A percentile compares a stretch with the other conserved stretches of the same genome.
These are phyloP conservation scores for Semotilus atromaculatus DNA, from an alignment of 2,797 vertebrate species.

Conservation along the genomic window DNA sequence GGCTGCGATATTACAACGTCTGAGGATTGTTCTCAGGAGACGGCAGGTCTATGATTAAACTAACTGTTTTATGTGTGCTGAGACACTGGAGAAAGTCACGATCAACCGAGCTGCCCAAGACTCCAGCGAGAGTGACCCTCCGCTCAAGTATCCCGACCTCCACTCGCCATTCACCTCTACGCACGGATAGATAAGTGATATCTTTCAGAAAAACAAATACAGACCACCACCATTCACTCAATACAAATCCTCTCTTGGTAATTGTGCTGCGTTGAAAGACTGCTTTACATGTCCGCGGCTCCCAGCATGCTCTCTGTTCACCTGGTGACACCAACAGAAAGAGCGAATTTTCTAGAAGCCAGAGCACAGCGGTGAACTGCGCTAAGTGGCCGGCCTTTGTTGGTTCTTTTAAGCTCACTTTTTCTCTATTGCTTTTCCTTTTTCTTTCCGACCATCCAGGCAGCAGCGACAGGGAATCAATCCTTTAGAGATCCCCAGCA, in stretches of 20 bases:
- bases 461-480: conserved; percentile 54
- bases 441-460: conserved; percentile 52
- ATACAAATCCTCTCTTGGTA: conserved; percentile 42
- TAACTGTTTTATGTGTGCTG: not conserved
- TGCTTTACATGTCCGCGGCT: conserved; percentile 42
- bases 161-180: not conserved
- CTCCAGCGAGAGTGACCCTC: conserved; percentile 6
- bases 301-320: conserved; percentile 48
- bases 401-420: conserved; percentile 48
- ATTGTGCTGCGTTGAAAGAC: conserved; percentile 33
- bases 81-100: not conserved
- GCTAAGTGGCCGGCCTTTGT: conserved; percentile 57
- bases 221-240: conserved; percentile 25
- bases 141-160: not conserved
- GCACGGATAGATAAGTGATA: conserved; percentile 28
- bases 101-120: not conserved
- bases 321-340: conserved; percentile 50
- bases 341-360: conserved; percentile 49
- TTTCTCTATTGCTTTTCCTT: conserved; percentile 33
- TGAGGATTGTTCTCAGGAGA: not conserved
- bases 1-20: not conserved
- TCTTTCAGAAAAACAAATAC: conserved; percentile 29
- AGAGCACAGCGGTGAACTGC: conserved; percentile 55
- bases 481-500: conserved; percentile 58
- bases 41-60: not conserved